phyloP scores from a whole-genome alignment of 2,888 invertebrate genomes.

The Pterobdella sp. region DNA sequence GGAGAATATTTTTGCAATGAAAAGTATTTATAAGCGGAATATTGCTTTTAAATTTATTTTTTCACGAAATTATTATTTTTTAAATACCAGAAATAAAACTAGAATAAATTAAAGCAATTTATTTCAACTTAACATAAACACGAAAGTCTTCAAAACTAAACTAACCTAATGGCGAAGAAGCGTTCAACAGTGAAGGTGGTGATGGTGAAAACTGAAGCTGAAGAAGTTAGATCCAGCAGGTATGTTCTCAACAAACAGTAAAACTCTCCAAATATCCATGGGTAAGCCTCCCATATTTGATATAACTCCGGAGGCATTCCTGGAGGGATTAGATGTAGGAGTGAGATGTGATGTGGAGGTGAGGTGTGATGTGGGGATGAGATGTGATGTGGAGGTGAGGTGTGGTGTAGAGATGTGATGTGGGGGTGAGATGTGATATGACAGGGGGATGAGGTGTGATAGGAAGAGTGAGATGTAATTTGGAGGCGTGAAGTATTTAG shows the following conservation, averaged over 20 bases:
- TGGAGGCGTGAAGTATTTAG: no score
- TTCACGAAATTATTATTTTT: no score
- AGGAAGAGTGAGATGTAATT: no score
- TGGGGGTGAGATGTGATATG: no score
- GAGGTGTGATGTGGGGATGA: not conserved
- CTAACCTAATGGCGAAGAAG: conserved; percentile 3
- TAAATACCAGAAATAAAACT: no score
- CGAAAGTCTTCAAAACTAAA: no score
- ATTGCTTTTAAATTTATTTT: no score
- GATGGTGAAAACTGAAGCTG: conserved; percentile 15
- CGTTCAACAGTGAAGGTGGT: conserved; percentile 20
- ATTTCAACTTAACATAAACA: no score
- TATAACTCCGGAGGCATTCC: conserved; percentile 53
- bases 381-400: not conserved
- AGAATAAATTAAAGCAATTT: no score
- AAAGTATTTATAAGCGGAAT: no score
- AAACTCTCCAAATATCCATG: conserved; percentile 49
- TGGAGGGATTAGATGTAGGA: conserved; percentile 35
- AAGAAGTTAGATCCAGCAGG: conserved; percentile 16
- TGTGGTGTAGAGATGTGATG: not conserved
- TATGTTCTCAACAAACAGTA: conserved; percentile 17
- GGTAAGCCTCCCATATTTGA: conserved; percentile 53
- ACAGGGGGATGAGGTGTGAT: not conserved
- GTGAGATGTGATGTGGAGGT: not conserved
- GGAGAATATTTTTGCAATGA: no score